Percentiles rank a stretch among this genome's conserved stretches.
Evolutionary conservation across 2,888 invertebrate genomes (phyloP).

Genomic region (Xanthia icteritia): DNA sequence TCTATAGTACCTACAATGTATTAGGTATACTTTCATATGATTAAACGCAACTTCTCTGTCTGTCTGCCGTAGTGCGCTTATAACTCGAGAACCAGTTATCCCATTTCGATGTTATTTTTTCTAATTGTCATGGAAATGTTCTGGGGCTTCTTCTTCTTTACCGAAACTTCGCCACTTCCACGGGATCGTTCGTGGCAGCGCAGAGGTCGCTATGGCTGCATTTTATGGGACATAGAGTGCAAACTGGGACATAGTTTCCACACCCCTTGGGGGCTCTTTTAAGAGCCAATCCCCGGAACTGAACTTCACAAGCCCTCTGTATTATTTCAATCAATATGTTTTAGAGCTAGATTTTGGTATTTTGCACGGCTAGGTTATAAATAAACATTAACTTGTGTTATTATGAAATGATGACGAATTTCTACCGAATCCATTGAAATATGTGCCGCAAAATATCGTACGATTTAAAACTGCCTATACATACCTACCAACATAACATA

Average conservation of each 20-base stretch:
- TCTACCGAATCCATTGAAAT: background rate
- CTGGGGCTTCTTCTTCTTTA: no score
- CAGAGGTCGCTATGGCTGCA: no score
- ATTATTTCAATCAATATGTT: background rate
- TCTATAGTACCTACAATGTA: background rate
- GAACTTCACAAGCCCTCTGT: no score
- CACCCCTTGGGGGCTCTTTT: no score
- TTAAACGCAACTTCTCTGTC: background rate
- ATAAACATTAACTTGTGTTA: background rate
- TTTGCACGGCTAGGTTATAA: background rate
- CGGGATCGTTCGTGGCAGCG: no score
- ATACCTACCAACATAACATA: background rate
- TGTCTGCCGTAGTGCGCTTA: background rate
- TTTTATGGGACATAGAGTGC: no score
- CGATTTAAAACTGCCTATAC: conserved; percentile 7
- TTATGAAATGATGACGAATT: conserved; percentile 19
- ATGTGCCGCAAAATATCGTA: conserved; percentile 14
- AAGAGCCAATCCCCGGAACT: no score
- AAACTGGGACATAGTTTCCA: no score
- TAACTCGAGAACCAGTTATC: background rate
- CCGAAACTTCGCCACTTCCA: no score
- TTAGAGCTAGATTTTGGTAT: background rate
- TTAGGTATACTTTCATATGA: background rate
- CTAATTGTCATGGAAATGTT: background rate
- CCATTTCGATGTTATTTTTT: background rate